Percentiles rank a stretch among this genome's conserved stretches.
Conservation (phyloP, 2,113 vertebrate genomes). For the Labeo catla region DNA sequence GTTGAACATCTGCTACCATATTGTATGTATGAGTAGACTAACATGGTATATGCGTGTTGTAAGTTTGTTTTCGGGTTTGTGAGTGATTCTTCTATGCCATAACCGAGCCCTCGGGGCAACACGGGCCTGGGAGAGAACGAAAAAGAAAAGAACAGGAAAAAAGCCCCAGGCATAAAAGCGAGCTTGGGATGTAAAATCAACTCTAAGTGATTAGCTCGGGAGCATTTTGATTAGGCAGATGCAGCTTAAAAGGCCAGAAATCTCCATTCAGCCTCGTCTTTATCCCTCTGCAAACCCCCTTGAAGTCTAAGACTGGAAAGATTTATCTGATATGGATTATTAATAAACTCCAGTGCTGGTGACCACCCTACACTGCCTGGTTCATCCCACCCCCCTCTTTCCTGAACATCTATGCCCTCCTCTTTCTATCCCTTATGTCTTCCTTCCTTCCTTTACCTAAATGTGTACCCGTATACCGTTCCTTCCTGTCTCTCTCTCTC, state of each 20-base stretch:
- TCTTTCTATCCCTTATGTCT: constrained; percentile 50
- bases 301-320: constrained; percentile 25
- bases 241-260: background rate
- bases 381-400: constrained; percentile 23
- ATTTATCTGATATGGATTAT: constrained; percentile 47
- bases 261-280: background rate
- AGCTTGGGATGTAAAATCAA: background rate
- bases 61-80: constrained; percentile 7
- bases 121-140: background rate
- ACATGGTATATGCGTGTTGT: constrained; percentile 4
- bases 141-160: constrained; percentile 20
- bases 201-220: constrained; percentile 15
- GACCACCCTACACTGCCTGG: constrained; percentile 34
- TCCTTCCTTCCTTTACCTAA: constrained; percentile 29
- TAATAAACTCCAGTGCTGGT: constrained; percentile 54
- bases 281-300: background rate
- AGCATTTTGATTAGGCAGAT: constrained; percentile 23
- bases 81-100: constrained; percentile 15
- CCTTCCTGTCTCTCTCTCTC: constrained; percentile 13
- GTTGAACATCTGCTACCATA: background rate
- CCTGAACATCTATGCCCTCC: background rate
- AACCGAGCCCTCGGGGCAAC: constrained; percentile 15
- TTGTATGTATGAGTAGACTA: background rate
- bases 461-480: constrained; percentile 4
- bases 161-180: constrained; percentile 3